phyloP scores from a whole-genome alignment of 2,797 vertebrate species.

The Triplophysa yarkandensis region DNA sequence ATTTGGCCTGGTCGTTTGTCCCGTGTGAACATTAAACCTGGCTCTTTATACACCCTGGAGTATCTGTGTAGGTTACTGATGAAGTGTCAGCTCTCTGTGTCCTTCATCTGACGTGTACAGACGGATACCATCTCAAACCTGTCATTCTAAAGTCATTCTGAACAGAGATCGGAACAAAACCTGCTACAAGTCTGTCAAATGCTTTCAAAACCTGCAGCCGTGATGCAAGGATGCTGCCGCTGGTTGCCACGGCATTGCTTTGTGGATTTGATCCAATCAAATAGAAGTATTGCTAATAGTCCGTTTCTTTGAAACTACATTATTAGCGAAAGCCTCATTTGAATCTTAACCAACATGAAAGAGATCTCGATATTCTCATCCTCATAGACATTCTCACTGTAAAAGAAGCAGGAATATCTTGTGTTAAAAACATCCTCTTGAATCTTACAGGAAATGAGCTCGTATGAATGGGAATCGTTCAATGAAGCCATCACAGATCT shows the following conservation, averaged over 20 bases:
- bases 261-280: background rate
- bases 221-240: background rate
- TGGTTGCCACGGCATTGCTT: background rate
- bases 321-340: background rate
- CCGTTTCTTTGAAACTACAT: background rate
- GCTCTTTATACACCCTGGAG: background rate
- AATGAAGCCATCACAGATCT: conserved; percentile 3
- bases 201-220: background rate
- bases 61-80: background rate
- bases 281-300: background rate
- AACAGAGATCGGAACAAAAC: background rate
- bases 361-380: background rate
- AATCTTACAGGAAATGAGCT: background rate
- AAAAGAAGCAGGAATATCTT: background rate
- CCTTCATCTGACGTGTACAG: conserved; percentile 1
- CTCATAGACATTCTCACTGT: background rate
- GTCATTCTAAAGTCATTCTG: background rate
- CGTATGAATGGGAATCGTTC: conserved; percentile 16
- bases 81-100: background rate
- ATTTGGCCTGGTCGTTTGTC: conserved; percentile 11
- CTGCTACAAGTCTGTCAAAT: no score
- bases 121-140: background rate
- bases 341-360: conserved; percentile 9
- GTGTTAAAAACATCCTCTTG: background rate
- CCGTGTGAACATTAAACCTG: conserved; percentile 15